These are phyloP conservation scores for Trachops cirrhosus DNA, from an alignment of 2,797 vertebrate genomes.

Conservation along the genomic window DNA sequence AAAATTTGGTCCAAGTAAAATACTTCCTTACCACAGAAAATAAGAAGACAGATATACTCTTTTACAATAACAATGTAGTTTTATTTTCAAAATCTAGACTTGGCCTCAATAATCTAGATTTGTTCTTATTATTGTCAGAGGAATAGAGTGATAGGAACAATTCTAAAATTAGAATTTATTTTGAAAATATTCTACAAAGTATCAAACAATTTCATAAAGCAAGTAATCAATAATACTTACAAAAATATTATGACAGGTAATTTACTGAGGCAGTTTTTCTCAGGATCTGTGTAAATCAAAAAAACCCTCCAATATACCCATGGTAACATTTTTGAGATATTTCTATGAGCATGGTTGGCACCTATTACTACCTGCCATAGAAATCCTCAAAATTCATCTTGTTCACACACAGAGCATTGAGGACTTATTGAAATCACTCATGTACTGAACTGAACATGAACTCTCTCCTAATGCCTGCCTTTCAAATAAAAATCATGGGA, in stretches of 20 bases:
- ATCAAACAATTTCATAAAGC: background rate
- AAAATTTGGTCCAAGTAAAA: background rate
- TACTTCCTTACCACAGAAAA: background rate
- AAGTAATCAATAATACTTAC: background rate
- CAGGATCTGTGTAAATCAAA: background rate
- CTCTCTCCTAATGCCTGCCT: background rate
- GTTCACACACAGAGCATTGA: background rate
- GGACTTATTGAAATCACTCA: background rate
- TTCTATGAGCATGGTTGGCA: background rate
- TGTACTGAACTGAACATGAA: background rate
- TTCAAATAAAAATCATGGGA: background rate
- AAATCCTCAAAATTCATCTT: background rate
- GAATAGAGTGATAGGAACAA: background rate
- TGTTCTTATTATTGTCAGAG: background rate
- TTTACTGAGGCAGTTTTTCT: background rate
- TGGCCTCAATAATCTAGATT: background rate
- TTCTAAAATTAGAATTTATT: background rate
- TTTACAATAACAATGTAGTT: background rate
- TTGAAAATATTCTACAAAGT: constrained; percentile 1
- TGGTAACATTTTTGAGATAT: background rate
- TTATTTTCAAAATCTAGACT: background rate
- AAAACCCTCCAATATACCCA: background rate
- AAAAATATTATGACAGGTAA: background rate
- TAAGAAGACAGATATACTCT: background rate
- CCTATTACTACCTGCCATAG: background rate